Conservation (phyloP, 1,140 invertebrate species). For the Trichonephila clavipes region DNA sequence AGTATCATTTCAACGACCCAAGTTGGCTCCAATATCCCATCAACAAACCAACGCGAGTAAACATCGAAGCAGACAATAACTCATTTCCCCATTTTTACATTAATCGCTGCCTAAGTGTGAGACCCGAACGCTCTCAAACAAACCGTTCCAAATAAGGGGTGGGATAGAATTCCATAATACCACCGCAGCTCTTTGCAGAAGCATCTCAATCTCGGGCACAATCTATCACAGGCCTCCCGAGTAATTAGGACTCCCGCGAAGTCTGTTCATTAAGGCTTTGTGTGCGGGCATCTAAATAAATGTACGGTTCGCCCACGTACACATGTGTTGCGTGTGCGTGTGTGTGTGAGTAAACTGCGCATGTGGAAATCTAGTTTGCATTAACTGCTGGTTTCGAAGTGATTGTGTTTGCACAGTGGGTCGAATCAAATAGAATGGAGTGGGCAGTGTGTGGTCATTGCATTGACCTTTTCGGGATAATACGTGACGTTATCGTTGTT, state of each 20-base stretch:
- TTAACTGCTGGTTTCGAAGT: slow-evolving; percentile 24
- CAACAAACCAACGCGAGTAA: no score
- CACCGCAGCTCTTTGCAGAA: slow-evolving; percentile 23
- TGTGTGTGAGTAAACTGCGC: neutral
- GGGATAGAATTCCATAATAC: slow-evolving; percentile 12
- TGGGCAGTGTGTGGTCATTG: neutral
- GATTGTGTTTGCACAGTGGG: slow-evolving; percentile 10
- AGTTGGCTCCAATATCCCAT: no score
- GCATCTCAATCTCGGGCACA: slow-evolving; percentile 25
- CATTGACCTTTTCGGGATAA: neutral
- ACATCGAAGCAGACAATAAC: no score
- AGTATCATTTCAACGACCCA: no score
- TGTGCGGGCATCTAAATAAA: slow-evolving; percentile 2
- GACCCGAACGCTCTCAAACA: neutral
- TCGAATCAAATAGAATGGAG: neutral
- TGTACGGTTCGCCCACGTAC: neutral
- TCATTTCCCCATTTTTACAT: no score
- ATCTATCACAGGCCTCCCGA: neutral
- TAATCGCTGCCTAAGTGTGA: no score
- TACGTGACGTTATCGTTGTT: no score
- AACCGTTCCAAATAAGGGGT: neutral
- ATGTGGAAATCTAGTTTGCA: neutral
- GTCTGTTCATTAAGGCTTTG: slow-evolving; percentile 13
- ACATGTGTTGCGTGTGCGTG: neutral
- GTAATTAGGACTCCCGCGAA: neutral